Base-by-base conservation (phyloP, 2,797 vertebrate species). In the Anabas testudineus region DNA sequence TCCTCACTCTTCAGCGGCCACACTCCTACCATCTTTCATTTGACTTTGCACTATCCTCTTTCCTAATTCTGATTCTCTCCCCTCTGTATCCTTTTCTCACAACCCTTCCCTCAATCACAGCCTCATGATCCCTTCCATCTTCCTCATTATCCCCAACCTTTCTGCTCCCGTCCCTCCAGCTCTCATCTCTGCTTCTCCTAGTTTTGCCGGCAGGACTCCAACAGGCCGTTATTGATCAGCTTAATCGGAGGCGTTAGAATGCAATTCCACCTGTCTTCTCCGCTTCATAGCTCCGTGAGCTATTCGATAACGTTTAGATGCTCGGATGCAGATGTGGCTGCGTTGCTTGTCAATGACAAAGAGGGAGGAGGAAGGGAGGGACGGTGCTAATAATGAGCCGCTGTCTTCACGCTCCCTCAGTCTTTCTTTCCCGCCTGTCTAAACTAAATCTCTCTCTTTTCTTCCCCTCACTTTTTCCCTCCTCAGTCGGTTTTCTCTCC, bases 231-330 rank as follows among this genome's bases (percentile, higher is more conserved):
- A 90, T 88, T 77, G 89, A 92, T 87, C 77, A 62, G 56, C 78
- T 71, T 87, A 90, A 90, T 88, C 67, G 63, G 79, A 87, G 86
- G 87, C 67, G 76, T 88, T 84, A 69, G 75, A 67, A 84, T 84
- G 80, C 84, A 85, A 84, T 90, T 85, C 78, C 82, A 63, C 72
- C 82, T 73, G 88, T 88, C 87, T 60, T 83, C 68, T 56, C 61
- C 14, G 73, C 77, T 84, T 83, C 81, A 78, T 55, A 51, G 85
- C 85, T 78, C 77, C 1, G 51, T 6, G 64, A 71, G 67, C 82
- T 70, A 75, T 62, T 89, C 85, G 26, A 89, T 90, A 86, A 53
- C 71, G 66, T 85, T 90, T 88, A 83, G 82, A 84, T 75, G 81
- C 86, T 82, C 14, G 67, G 76, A 86, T 87, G 86, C 81, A 87